Percentiles rank a stretch among this genome's conserved stretches.
Conservation (phyloP, 23 tunicate genomes). For the Aplidium turbinatum region DNA sequence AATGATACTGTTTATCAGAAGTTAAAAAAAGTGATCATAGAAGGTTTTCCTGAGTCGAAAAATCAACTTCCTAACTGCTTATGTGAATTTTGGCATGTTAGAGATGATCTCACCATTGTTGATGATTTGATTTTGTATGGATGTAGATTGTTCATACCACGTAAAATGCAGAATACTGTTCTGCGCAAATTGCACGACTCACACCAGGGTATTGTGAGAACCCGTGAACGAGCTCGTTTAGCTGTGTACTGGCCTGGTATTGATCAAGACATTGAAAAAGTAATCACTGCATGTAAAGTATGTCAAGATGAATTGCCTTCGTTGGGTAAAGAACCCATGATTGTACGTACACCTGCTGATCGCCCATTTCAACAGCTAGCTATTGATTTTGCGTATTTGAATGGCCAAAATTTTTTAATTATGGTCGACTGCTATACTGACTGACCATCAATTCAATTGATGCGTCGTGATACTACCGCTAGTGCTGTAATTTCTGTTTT, state of each 20-base stretch:
- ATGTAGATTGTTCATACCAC: background rate
- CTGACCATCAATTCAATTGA: background rate
- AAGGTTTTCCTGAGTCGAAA: constrained; percentile 10
- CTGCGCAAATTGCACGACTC: background rate
- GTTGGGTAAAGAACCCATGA: constrained; percentile 3
- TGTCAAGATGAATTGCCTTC: constrained; percentile 18
- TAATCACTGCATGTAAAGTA: background rate
- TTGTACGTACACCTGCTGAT: background rate
- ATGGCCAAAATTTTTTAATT: background rate
- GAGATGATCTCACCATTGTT: background rate
- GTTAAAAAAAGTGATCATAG: background rate
- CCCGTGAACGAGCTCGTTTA: constrained; percentile 12
- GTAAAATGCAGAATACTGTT: background rate
- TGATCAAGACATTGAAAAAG: constrained; percentile 9
- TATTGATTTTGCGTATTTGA: constrained; percentile 6
- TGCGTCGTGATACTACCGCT: constrained; percentile 1
- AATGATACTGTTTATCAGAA: constrained; percentile 5
- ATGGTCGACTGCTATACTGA: too few relatives aligned
- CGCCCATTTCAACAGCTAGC: constrained; percentile 25
- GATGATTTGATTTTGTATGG: constrained; percentile 11
- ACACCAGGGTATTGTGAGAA: constrained; percentile 4
- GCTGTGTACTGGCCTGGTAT: constrained; percentile 14
- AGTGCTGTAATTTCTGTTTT: background rate
- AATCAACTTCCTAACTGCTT: background rate
- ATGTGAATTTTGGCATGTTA: background rate